Conservation (phyloP, 1,140 invertebrate species). For the Ips typographus region DNA sequence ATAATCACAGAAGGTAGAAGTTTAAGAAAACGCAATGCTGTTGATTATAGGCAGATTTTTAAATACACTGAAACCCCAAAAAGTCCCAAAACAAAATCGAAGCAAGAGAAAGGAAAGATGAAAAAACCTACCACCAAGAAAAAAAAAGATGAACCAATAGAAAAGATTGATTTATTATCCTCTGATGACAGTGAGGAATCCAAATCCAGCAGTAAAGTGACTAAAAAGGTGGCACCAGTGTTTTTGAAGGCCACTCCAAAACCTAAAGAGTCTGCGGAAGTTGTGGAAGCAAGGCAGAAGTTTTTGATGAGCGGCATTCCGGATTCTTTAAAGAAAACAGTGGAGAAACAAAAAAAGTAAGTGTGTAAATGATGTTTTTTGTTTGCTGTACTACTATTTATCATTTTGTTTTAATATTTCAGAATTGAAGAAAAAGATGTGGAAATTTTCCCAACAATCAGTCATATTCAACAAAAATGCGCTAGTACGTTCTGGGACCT, state of each 20-base stretch:
- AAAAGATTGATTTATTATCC: slow-evolving; percentile 20
- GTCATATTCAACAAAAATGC: slow-evolving; percentile 58
- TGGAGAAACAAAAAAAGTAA: slow-evolving; percentile 51
- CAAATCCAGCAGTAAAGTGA: slow-evolving; percentile 21
- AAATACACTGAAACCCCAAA: not conserved
- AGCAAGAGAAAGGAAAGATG: slow-evolving; percentile 6
- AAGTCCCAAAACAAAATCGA: not conserved
- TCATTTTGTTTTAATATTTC: slow-evolving; percentile 25
- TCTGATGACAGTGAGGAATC: slow-evolving; percentile 30
- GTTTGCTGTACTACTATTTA: slow-evolving; percentile 10
- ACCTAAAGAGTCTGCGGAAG: slow-evolving; percentile 55
- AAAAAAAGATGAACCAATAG: slow-evolving; percentile 14
- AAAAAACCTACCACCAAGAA: slow-evolving; percentile 1
- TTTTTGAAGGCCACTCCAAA: slow-evolving; percentile 57
- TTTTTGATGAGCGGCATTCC: slow-evolving; percentile 64
- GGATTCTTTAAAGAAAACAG: slow-evolving; percentile 57
- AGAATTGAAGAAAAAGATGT: slow-evolving; percentile 48
- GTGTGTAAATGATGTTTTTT: slow-evolving; percentile 13
- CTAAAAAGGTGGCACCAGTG: slow-evolving; percentile 58
- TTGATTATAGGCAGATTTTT: slow-evolving; percentile 12
- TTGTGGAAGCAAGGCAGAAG: slow-evolving; percentile 59
- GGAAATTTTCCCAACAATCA: slow-evolving; percentile 56
- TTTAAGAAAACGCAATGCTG: slow-evolving; percentile 1
- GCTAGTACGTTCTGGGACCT: slow-evolving; percentile 42
- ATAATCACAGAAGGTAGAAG: not conserved